Evolutionary conservation across 2,888 invertebrate genomes (phyloP).

Genomic region (Trachelus tabidus): DNA sequence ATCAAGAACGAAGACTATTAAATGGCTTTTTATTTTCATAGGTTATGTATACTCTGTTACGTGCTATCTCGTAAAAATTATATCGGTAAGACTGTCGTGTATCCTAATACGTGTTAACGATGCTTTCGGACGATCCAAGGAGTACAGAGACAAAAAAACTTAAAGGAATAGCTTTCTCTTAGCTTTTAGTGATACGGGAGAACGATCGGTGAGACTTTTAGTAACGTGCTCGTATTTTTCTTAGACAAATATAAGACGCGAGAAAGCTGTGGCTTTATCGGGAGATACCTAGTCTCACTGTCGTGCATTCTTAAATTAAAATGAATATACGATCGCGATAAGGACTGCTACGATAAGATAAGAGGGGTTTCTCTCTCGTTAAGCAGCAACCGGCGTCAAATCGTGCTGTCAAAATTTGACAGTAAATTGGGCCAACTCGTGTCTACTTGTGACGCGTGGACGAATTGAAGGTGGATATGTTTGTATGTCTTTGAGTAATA

Average conservation of each 20-base stretch:
- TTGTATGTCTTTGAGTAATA: background rate
- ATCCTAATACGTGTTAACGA: background rate
- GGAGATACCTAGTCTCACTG: conserved; percentile 14
- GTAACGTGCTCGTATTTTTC: background rate
- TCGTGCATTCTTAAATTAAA: conserved; percentile 38
- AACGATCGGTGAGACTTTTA: background rate
- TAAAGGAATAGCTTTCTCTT: background rate
- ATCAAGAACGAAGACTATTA: background rate
- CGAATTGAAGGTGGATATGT: background rate
- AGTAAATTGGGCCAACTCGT: background rate
- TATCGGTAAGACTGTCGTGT: too few relatives aligned
- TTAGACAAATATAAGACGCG: background rate
- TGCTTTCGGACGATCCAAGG: background rate
- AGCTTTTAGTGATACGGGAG: background rate
- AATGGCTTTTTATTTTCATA: background rate
- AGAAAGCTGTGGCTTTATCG: conserved; percentile 8
- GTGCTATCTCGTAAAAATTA: too few relatives aligned
- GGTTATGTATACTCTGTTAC: background rate
- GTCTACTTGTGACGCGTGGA: background rate
- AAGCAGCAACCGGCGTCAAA: conserved; percentile 21
- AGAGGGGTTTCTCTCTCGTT: conserved; percentile 18
- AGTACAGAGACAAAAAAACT: too few relatives aligned
- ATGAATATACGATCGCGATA: conserved; percentile 41
- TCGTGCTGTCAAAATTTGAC: conserved; percentile 9
- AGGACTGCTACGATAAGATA: conserved; percentile 45